Percentiles rank a stretch among this genome's conserved stretches.
Evolutionary conservation across 2,113 vertebrate genomes (phyloP).

Genomic region (Chloropsis hardwickii): DNA sequence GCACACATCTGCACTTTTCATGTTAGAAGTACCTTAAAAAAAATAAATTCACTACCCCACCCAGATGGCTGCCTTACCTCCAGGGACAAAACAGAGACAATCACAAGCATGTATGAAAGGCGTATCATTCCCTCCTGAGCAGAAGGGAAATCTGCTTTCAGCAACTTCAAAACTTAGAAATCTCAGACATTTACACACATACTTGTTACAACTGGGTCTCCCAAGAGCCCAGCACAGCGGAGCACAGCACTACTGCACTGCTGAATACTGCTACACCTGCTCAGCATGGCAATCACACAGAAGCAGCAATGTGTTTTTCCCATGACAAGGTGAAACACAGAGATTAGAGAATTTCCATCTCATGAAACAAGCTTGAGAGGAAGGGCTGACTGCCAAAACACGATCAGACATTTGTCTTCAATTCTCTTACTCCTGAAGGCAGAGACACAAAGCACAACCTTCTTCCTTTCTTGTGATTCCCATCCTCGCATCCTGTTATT

Average conservation of each 20-base stretch:
- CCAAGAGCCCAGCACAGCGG: neutral
- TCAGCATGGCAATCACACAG: neutral
- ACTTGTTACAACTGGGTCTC: neutral
- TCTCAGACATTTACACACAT: neutral
- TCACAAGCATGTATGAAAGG: neutral
- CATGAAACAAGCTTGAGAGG: neutral
- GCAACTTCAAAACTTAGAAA: neutral
- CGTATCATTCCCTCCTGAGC: neutral
- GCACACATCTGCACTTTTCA: neutral
- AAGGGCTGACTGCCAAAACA: neutral
- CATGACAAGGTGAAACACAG: neutral
- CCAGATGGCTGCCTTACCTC: neutral
- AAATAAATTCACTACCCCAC: neutral
- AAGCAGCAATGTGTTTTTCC: neutral
- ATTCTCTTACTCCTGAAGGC: neutral
- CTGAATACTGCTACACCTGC: neutral
- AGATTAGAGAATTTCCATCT: neutral
- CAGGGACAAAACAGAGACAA: neutral
- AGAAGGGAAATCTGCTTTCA: neutral
- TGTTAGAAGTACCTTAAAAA: neutral
- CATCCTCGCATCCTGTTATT: rapidly evolving
- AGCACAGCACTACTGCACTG: rapidly evolving
- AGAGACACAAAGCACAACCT: neutral
- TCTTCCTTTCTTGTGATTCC: neutral
- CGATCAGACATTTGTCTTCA: neutral